Evolutionary conservation across 2,113 vertebrate species (phyloP).

Genomic region (Cyanoderma ruficeps): DNA sequence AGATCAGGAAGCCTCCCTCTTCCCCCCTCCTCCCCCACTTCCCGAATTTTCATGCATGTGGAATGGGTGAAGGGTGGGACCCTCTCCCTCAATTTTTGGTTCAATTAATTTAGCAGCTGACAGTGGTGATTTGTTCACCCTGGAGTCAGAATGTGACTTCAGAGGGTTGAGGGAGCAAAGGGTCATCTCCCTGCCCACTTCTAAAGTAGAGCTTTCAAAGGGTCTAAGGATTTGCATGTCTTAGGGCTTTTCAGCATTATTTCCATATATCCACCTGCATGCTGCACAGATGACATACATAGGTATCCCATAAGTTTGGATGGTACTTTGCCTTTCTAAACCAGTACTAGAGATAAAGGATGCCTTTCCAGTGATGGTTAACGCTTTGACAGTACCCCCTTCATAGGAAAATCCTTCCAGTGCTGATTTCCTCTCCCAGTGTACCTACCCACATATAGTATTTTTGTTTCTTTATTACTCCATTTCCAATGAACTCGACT

Average conservation of each 20-base stretch:
- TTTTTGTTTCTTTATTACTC: not conserved
- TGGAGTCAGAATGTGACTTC: not conserved
- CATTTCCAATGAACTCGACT: not conserved
- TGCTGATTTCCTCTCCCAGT: not conserved
- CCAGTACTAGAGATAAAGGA: not conserved
- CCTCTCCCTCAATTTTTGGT: not conserved
- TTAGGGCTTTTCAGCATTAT: not conserved
- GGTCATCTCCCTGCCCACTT: not conserved
- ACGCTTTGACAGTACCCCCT: not conserved
- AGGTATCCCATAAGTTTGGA: not conserved
- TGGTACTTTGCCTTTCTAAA: not conserved
- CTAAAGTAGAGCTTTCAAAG: not conserved
- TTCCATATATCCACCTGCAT: not conserved
- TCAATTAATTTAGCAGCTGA: not conserved
- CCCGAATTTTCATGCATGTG: accelerated
- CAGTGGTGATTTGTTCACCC: not conserved
- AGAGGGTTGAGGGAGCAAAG: not conserved
- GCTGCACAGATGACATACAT: too few species aligned
- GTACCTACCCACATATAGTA: not conserved
- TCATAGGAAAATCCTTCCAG: not conserved
- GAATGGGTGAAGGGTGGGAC: not conserved
- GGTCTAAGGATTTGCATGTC: not conserved
- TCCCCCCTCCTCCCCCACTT: accelerated
- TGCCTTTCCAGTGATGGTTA: not conserved
- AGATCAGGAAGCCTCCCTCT: not conserved